Evolutionary conservation across 2,113 vertebrate species (phyloP).

Genomic region (Phoenicopterus ruber): DNA sequence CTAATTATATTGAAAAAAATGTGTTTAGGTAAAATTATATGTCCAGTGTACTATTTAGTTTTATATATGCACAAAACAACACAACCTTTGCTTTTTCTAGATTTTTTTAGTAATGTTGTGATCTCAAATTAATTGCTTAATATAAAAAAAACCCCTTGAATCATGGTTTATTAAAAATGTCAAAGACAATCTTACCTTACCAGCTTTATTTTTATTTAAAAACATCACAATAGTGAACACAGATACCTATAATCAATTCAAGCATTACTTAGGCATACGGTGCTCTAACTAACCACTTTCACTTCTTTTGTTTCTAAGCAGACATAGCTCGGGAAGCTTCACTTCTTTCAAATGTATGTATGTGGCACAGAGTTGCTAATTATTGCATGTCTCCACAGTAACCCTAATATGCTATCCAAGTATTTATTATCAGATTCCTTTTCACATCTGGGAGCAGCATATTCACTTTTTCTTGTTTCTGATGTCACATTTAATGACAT

Average conservation of each 20-base stretch:
- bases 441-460: not conserved
- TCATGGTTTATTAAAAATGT: not conserved
- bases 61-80: not conserved
- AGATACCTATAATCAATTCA: not conserved
- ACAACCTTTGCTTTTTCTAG: not conserved
- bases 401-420: not conserved
- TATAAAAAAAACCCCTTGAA: not conserved
- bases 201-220: not conserved
- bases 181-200: not conserved
- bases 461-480: not conserved
- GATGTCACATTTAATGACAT: not conserved
- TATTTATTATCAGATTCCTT: not conserved
- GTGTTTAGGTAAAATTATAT: not conserved
- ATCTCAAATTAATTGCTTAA: not conserved
- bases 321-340: not conserved
- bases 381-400: not conserved
- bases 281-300: not conserved
- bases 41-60: not conserved
- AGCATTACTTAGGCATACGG: not conserved
- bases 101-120: not conserved
- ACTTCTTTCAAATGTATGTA: not conserved
- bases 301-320: not conserved
- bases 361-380: not conserved
- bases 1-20: not conserved
- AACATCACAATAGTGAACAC: not conserved